Conservation (phyloP, 1,140 invertebrate species). For the Saccostrea cuccullata region DNA sequence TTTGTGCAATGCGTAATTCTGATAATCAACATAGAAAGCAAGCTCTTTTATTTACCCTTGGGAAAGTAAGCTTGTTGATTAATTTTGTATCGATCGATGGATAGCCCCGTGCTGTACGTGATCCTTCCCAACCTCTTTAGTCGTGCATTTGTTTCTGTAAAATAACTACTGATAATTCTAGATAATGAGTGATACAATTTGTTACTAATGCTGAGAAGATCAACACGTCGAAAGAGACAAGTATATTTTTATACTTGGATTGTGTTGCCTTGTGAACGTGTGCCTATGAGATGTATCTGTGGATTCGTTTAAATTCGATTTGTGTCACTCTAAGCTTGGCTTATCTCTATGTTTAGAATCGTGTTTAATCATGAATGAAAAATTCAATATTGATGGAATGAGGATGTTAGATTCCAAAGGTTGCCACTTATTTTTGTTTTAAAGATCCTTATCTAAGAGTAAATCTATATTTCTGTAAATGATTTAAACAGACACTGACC, state of each 20-base stretch:
- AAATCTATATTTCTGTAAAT: background rate
- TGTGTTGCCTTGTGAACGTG: background rate
- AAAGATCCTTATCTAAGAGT: background rate
- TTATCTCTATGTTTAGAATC: background rate
- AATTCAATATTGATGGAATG: background rate
- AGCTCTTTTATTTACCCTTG: background rate
- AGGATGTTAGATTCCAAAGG: background rate
- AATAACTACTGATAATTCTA: constrained; percentile 11
- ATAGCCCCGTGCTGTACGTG: background rate
- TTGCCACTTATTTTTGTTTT: background rate
- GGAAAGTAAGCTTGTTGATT: constrained; percentile 3
- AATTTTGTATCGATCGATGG: background rate
- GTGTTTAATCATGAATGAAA: background rate
- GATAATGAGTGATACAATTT: constrained; percentile 10
- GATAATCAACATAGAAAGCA: background rate
- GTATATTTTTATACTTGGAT: background rate
- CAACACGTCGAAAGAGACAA: background rate
- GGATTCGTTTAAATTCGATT: background rate
- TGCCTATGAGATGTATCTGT: background rate
- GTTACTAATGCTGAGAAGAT: background rate
- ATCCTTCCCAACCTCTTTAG: background rate
- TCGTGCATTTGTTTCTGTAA: background rate
- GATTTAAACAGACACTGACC: background rate
- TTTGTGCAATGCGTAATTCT: background rate
- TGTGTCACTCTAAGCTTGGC: background rate